phyloP scores from a whole-genome alignment of 2,888 invertebrate species.

The Conistra vaccinii region DNA sequence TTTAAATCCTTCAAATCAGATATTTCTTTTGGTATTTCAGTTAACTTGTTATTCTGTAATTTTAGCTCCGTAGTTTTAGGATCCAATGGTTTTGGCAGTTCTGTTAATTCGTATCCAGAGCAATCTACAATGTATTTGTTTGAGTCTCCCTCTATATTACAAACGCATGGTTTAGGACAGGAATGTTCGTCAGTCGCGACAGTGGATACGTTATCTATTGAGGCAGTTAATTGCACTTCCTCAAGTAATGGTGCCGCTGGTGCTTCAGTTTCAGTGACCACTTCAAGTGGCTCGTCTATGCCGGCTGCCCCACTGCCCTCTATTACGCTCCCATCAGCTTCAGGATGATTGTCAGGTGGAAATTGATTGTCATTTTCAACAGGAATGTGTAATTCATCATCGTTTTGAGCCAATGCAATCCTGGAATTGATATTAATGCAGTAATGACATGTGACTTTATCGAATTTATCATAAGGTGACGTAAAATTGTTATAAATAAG shows the following conservation, averaged over 20 bases:
- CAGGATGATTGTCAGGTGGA: constrained; percentile 81
- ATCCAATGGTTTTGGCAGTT: constrained; percentile 86
- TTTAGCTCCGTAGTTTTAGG: constrained; percentile 81
- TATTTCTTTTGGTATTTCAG: constrained; percentile 82
- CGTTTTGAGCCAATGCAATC: constrained; percentile 76
- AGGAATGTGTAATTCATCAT: constrained; percentile 82
- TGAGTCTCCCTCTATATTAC: constrained; percentile 80
- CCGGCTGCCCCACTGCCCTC: constrained; percentile 81
- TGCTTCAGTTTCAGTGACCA: constrained; percentile 57
- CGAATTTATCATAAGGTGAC: constrained; percentile 85
- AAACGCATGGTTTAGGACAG: constrained; percentile 83
- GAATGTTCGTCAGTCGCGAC: constrained; percentile 61
- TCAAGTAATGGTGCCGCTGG: constrained; percentile 73
- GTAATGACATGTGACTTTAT: constrained; percentile 80
- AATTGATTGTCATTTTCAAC: constrained; percentile 85
- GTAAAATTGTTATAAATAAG: constrained; percentile 81
- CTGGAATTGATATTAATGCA: constrained; percentile 68
- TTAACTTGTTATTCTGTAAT: constrained; percentile 85
- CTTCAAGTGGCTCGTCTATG: constrained; percentile 74
- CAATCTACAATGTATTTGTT: constrained; percentile 85
- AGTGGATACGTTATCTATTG: constrained; percentile 64
- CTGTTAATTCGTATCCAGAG: constrained; percentile 85
- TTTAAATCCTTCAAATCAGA: constrained; percentile 80
- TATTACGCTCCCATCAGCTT: constrained; percentile 70
- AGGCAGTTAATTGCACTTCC: constrained; percentile 71